Conservation (phyloP, 2,113 vertebrate genomes). For the Anthoscopus minutus region DNA sequence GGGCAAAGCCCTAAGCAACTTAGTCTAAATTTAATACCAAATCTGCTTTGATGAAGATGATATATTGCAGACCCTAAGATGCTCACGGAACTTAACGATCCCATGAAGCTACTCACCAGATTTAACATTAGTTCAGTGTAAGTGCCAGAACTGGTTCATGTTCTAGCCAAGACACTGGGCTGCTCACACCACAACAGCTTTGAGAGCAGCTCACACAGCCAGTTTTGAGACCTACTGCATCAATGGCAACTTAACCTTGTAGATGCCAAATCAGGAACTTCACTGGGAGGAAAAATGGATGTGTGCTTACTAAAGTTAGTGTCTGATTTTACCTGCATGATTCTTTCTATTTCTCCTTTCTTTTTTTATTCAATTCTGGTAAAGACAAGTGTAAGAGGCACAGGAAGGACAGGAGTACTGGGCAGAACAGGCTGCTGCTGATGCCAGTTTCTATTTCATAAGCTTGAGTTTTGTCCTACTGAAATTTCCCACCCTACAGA, state of each 20-base stretch:
- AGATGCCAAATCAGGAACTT: background rate
- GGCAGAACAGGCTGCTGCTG: background rate
- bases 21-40: background rate
- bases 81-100: background rate
- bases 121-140: background rate
- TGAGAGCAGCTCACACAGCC: background rate
- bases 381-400: background rate
- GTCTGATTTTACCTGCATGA: background rate
- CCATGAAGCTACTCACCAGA: background rate
- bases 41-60: background rate
- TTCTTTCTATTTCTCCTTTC: background rate
- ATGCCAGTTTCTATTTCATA: background rate
- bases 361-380: background rate
- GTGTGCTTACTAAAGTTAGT: background rate
- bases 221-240: background rate
- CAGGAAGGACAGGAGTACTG: background rate
- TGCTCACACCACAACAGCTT: background rate
- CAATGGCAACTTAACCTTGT: background rate
- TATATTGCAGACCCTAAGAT: background rate
- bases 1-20: background rate
- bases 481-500: background rate
- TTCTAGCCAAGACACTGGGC: background rate
- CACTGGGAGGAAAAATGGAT: background rate
- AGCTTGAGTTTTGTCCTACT: background rate
- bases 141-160: background rate